Base-by-base conservation (phyloP, 2,888 invertebrate genomes). In the Ormyrus nitidulus region DNA sequence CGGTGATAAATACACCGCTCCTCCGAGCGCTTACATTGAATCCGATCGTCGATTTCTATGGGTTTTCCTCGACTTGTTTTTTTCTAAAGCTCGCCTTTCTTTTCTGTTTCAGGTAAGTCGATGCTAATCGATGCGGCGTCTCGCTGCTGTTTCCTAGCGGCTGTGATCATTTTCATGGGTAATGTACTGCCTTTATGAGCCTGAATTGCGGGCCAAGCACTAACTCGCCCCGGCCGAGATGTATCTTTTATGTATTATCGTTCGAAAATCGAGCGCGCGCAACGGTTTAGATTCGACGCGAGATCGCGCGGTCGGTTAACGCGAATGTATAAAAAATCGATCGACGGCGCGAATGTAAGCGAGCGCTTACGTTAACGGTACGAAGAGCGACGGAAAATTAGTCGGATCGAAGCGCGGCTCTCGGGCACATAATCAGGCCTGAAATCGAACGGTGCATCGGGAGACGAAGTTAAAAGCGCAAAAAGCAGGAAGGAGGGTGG, bases 91-190 rank as follows among this genome's bases (percentile, higher is more conserved):
- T 68, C 10, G 69, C 44, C 2, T 54, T 62, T 73, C 49, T 68
- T 61, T 59, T 70, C 53, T 81, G 73, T 81, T 81, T 11, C 77
- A 74, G 81, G 77, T 81, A 81, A 81, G 81, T 68, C 34, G 65
- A 77, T 74, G 77, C 77, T 77, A 74, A 80, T 80, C 76, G 76
- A 80, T 76, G 53, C 71, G 51, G 54, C 46, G 56, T 7, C 53
- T 62, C 44, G 46, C 69, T 73, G 61, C 77, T 56, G 2, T 34
- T 66, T 51, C 49, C 48, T 2, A 34, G 34, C 46, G 49, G 10
- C 19, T 65, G 59, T n/a, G n/a, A 80, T 72, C 62, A 72, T 62
- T 79, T 70, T 77, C 62, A 72, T 51, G 56, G 80, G 72, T 77
- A 73, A 80, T 62, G 77, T 34, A 34, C 34, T 34, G 34, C 34